Evolutionary conservation across 1,140 invertebrate genomes (phyloP), one percentile per base, ranked within the genome.

Genomic region (Drosophila willistoni): DNA sequence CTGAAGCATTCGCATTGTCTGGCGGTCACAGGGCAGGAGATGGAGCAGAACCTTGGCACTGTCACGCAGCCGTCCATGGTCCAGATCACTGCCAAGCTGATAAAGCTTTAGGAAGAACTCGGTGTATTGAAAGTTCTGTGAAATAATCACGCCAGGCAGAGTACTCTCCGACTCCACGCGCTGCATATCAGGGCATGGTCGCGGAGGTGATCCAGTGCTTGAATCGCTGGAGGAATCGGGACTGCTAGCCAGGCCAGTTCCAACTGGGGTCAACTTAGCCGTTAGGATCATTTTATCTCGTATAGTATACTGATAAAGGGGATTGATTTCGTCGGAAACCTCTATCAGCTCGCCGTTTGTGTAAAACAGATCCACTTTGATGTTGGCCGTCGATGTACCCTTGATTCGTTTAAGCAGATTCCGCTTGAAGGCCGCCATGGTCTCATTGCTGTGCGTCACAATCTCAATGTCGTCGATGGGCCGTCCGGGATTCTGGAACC

Each of bases 401-500:
- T 97, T 97, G 73, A 97, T 94, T 74, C 95, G 92, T 67, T 95
- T 93, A 62, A 97, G 91, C 78, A 98, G 95, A 79, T 96, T 95
- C 68, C 96, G 75, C 19, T 92, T 92, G 13, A 92, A 92, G 6
- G 91, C 85, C 2, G 85, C 79, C 61, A 92, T 89, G 2, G 98
- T 99, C 90, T 99, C 98, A 92, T 99, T 99, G 56, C 95, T 96
- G 93, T 99, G 98, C 54, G 98, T 98, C 87, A 95, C 96, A 51
- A 99, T 93, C 92, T 99, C 98, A 78, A 98, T 94, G 91, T 99
- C 98, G 76, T 99, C 98, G 22, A 97, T 95, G 91, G 97, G 97
- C 68, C 97, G 94, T 76, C 96, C 97, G 77, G 97, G 97, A 93
- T 96, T 97, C 80, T 97, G 97, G 92, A 99, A 98, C 86, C 98